Percentiles rank a stretch among this genome's conserved stretches.
phyloP scores from a whole-genome alignment of 2,888 invertebrate species.

The Lamproptera curius region DNA sequence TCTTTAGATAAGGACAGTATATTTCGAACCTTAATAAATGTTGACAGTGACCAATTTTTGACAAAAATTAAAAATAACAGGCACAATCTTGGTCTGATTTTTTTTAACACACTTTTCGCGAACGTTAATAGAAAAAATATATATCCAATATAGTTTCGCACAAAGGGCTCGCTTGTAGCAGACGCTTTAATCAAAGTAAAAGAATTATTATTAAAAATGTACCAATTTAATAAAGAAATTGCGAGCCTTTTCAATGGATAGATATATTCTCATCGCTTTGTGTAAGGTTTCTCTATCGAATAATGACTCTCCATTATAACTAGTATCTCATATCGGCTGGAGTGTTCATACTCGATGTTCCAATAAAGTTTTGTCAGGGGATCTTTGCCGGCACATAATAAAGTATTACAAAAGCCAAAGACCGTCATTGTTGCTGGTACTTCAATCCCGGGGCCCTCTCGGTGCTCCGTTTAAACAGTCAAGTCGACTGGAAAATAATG shows the following conservation, averaged over 20 bases:
- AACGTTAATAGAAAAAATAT: too few relatives aligned
- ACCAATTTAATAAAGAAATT: slow-evolving; percentile 12
- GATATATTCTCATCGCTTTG: slow-evolving; percentile 22
- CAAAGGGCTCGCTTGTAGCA: slow-evolving; percentile 1
- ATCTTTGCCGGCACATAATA: slow-evolving; percentile 76
- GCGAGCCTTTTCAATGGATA: slow-evolving; percentile 13
- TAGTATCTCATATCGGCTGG: slow-evolving; percentile 62
- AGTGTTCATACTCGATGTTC: slow-evolving; percentile 71
- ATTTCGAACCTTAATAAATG: slow-evolving; percentile 36
- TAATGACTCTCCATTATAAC: slow-evolving; percentile 57
- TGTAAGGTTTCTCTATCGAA: slow-evolving; percentile 42
- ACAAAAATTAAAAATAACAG: too few relatives aligned
- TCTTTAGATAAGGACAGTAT: slow-evolving; percentile 38
- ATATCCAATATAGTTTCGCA: not conserved
- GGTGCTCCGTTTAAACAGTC: slow-evolving; percentile 36
- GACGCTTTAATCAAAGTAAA: not conserved
- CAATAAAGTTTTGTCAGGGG: slow-evolving; percentile 77
- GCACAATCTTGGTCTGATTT: too few relatives aligned
- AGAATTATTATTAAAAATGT: not conserved
- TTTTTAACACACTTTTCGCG: too few relatives aligned
- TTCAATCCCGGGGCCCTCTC: slow-evolving; percentile 63
- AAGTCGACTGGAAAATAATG: slow-evolving; percentile 32
- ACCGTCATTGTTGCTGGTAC: slow-evolving; percentile 77
- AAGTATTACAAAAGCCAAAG: slow-evolving; percentile 78
- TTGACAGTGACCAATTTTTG: slow-evolving; percentile 44